A percentile compares a stretch with the other conserved stretches of the same genome.
phyloP scores from a whole-genome alignment of 2,797 vertebrate species.

The Sebastes jordani region DNA sequence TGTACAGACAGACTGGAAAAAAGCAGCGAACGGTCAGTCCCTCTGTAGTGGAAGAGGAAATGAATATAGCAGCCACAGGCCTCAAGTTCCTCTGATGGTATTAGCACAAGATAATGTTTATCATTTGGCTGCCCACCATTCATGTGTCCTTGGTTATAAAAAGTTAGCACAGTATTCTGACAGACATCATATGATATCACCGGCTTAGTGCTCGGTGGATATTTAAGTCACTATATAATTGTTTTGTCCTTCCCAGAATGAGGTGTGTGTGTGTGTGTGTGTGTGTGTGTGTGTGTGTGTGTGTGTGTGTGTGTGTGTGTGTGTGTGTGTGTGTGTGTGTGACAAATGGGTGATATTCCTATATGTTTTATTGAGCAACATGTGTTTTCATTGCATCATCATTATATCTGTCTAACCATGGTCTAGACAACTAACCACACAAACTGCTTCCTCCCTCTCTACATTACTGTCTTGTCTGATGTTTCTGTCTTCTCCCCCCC shows the following conservation, averaged over 20 bases:
- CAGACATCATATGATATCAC: slow-evolving; percentile 7
- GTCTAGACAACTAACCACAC: slow-evolving; percentile 47
- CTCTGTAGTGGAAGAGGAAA: background rate
- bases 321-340: background rate
- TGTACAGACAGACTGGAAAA: background rate
- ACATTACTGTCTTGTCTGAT: slow-evolving; percentile 69
- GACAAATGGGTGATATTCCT: background rate
- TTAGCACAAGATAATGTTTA: slow-evolving; percentile 22
- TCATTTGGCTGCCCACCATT: slow-evolving; percentile 16
- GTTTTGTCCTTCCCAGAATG: slow-evolving; percentile 13
- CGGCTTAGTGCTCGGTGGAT: background rate
- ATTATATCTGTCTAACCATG: slow-evolving; percentile 27
- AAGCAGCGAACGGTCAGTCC: background rate
- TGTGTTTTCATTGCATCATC: slow-evolving; percentile 35
- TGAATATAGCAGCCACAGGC: background rate
- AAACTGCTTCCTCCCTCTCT: slow-evolving; percentile 14
- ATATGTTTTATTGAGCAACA: slow-evolving; percentile 14
- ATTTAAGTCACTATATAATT: slow-evolving; percentile 22
- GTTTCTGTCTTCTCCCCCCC: slow-evolving; percentile 74
- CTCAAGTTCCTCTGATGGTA: background rate
- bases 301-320: background rate
- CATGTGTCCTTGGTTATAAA: slow-evolving; percentile 34
- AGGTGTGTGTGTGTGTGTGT: background rate
- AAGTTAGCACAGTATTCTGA: background rate
- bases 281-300: background rate